These are phyloP conservation scores for Anthophora plumipes DNA, from an alignment of 2,888 invertebrate genomes.

Conservation along the genomic window DNA sequence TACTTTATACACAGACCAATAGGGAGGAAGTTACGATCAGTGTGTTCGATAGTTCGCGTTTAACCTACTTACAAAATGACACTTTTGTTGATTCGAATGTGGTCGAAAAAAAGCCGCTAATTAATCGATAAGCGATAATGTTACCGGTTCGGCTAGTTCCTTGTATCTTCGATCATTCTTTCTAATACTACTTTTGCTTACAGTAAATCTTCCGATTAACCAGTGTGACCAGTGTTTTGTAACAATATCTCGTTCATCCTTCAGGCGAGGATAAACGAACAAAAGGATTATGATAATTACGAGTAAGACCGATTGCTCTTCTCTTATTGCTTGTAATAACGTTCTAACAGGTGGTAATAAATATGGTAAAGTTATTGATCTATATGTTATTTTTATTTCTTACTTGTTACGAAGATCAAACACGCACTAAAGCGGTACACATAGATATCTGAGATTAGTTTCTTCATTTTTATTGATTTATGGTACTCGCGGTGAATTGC, in stretches of 20 bases:
- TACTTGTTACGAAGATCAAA: too few species aligned
- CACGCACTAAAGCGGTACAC: too few species aligned
- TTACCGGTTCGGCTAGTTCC: constrained; percentile 44
- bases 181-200: constrained; percentile 27
- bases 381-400: too few species aligned
- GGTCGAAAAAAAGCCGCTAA: constrained; percentile 50
- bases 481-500: too few species aligned
- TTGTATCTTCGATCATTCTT: neutral
- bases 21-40: neutral
- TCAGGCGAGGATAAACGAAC: constrained; percentile 23
- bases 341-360: constrained; percentile 1
- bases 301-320: neutral
- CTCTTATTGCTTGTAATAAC: neutral
- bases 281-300: constrained; percentile 20
- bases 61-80: constrained; percentile 30
- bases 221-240: constrained; percentile 22
- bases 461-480: too few species aligned
- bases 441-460: too few species aligned
- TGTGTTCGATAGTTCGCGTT: constrained; percentile 19
- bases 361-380: neutral
- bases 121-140: constrained; percentile 58
- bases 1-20: neutral
- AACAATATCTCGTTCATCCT: constrained; percentile 44
- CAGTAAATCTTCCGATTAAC: constrained; percentile 22
- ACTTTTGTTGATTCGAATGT: constrained; percentile 23